phyloP scores from a whole-genome alignment of 2,113 vertebrate genomes.

The Brienomyrus longianalis region DNA sequence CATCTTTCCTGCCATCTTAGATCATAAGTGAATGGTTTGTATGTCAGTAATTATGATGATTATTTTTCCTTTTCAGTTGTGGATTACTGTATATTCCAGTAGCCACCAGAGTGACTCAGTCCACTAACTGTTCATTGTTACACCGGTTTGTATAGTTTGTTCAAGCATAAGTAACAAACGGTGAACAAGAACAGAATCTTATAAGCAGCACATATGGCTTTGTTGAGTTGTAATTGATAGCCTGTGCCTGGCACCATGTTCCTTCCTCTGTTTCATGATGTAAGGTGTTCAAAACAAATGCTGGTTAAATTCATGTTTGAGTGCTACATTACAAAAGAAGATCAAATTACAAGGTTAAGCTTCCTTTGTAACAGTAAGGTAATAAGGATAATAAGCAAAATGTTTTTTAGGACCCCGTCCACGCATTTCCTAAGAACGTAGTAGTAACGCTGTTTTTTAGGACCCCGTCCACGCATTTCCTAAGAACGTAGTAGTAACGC shows the following conservation, averaged over 20 bases:
- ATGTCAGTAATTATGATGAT: neutral
- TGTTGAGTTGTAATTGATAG: neutral
- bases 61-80: neutral
- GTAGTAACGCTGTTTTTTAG: too few relatives aligned
- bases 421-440: too few relatives aligned
- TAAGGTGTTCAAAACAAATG: neutral
- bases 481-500: too few relatives aligned
- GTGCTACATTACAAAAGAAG: neutral
- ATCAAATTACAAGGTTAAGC: neutral
- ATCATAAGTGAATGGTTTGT: neutral
- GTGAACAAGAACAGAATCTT: neutral
- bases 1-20: neutral
- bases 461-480: too few relatives aligned
- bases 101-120: neutral
- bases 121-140: neutral
- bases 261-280: neutral
- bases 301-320: neutral
- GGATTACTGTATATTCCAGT: neutral
- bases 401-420: neutral
- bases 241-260: neutral
- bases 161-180: neutral
- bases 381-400: neutral
- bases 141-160: neutral
- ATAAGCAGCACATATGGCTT: neutral
- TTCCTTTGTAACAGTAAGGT: neutral